phyloP scores from a whole-genome alignment of 1,140 invertebrate genomes.

The Drosophila mayri region DNA sequence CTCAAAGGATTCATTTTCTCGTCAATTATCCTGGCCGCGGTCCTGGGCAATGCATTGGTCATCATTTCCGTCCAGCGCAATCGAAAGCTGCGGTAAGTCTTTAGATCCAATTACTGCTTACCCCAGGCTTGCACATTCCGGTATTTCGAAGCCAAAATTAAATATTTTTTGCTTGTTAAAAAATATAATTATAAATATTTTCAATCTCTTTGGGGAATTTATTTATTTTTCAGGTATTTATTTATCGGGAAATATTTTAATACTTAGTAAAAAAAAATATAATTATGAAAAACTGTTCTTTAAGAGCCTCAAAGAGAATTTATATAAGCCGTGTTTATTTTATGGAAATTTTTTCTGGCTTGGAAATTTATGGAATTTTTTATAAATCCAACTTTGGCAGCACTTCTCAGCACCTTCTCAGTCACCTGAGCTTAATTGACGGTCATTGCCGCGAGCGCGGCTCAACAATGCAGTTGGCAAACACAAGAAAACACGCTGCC shows the following conservation, averaged over 20 bases:
- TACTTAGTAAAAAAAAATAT: neutral
- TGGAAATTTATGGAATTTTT: neutral
- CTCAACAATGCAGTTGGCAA: conserved; percentile 24
- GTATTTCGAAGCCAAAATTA: neutral
- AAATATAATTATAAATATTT: neutral
- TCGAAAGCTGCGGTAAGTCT: conserved; percentile 83
- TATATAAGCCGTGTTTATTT: neutral
- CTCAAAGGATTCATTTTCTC: conserved; percentile 91
- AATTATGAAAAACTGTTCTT: neutral
- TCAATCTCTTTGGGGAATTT: neutral
- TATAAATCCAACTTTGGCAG: neutral
- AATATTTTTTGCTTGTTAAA: neutral
- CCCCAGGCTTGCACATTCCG: too few species aligned
- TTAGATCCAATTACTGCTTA: conserved; percentile 10
- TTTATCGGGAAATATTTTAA: neutral
- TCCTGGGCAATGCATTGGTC: conserved; percentile 94
- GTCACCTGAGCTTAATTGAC: conserved; percentile 43
- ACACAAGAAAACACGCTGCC: conserved; percentile 15
- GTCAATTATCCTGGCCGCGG: conserved; percentile 93
- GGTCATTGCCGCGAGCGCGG: conserved; percentile 31
- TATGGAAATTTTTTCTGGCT: neutral
- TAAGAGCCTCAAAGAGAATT: too few species aligned
- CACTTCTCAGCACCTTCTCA: conserved; percentile 3
- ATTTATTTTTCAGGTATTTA: neutral
- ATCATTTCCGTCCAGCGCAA: conserved; percentile 88